These are phyloP conservation scores for Ectobius pallidus DNA, from an alignment of 2,888 invertebrate species.

Conservation along the genomic window DNA sequence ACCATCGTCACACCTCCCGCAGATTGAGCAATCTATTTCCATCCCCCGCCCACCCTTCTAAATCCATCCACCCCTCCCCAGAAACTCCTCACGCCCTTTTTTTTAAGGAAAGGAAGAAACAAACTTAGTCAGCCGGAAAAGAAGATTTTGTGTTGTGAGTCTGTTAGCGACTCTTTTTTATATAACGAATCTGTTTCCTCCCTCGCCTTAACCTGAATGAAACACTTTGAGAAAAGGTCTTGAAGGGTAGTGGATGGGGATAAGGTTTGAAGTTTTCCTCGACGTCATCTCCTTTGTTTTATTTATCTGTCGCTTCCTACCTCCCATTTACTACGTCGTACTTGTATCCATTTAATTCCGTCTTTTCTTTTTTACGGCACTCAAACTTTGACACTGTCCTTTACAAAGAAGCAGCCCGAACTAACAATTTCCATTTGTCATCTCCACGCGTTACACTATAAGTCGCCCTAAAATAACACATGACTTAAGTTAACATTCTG, in stretches of 20 bases:
- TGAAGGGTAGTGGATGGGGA: not conserved
- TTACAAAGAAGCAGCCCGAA: too few relatives aligned
- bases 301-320: not conserved
- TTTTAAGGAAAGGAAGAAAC: not conserved
- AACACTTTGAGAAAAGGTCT: conserved; percentile 2
- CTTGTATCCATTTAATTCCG: not conserved
- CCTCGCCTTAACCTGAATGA: not conserved
- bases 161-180: conserved; percentile 6
- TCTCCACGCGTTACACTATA: too few relatives aligned
- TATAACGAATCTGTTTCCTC: not conserved
- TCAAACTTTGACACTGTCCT: too few relatives aligned
- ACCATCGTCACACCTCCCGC: conserved; percentile 6
- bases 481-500: too few relatives aligned
- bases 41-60: not conserved
- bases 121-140: conserved; percentile 16
- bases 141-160: not conserved
- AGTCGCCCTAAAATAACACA: too few relatives aligned
- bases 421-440: too few relatives aligned
- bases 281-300: conserved; percentile 7
- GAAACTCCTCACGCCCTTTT: too few relatives aligned
- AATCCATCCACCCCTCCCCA: not conserved
- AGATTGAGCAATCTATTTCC: conserved; percentile 14
- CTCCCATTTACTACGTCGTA: not conserved
- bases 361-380: too few relatives aligned
- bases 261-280: not conserved